Evolutionary conservation across 2,888 invertebrate species (phyloP).

Genomic region (Drosophila yooni): DNA sequence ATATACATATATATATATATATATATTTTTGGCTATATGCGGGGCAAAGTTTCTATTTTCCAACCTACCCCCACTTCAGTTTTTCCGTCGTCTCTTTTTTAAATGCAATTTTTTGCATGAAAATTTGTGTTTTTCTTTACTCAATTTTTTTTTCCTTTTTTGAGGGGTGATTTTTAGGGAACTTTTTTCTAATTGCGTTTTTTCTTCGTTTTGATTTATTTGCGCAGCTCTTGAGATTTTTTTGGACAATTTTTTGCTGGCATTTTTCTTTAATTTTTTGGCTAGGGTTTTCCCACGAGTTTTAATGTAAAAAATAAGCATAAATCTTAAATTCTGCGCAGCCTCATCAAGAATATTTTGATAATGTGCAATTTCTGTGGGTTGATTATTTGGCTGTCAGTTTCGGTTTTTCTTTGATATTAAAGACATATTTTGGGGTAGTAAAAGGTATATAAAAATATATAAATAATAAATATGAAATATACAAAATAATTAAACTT

Average conservation of each 20-base stretch:
- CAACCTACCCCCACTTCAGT: slow-evolving; percentile 53
- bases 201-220: slow-evolving; percentile 57
- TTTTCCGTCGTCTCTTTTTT: slow-evolving; percentile 63
- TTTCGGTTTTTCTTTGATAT: not conserved
- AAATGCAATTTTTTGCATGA: slow-evolving; percentile 78
- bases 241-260: slow-evolving; percentile 9
- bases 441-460: not conserved
- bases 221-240: slow-evolving; percentile 33
- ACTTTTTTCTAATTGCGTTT: slow-evolving; percentile 59
- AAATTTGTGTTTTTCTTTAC: slow-evolving; percentile 52
- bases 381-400: not conserved
- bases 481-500: not conserved
- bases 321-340: slow-evolving; percentile 17
- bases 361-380: not conserved
- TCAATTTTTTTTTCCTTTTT: slow-evolving; percentile 2
- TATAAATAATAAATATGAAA: not conserved
- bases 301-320: slow-evolving; percentile 42
- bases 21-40: slow-evolving; percentile 14
- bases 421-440: not conserved
- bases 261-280: slow-evolving; percentile 6
- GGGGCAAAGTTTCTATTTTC: slow-evolving; percentile 30
- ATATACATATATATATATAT: slow-evolving; percentile 39
- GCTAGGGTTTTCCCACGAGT: slow-evolving; percentile 60
- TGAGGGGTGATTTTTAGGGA: slow-evolving; percentile 56
- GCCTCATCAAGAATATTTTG: not conserved